These are phyloP conservation scores for Caenorhabditis sinica DNA, from an alignment of 2,888 invertebrate genomes.

Conservation along the genomic window DNA sequence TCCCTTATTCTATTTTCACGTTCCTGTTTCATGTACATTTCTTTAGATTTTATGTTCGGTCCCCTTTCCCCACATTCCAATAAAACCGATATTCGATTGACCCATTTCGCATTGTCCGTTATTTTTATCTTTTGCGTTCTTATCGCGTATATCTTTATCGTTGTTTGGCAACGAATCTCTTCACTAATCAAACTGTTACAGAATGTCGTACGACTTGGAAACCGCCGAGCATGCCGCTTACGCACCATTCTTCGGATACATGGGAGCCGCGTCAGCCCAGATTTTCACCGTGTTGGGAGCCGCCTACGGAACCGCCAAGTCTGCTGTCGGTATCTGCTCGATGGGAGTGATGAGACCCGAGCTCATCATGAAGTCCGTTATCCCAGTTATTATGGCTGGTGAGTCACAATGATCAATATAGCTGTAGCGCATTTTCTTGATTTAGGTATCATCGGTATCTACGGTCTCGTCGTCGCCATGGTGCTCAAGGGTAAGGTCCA, in stretches of 20 bases:
- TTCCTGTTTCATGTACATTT: slow-evolving; percentile 58
- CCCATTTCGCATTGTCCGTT: slow-evolving; percentile 2
- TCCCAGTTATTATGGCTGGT: slow-evolving; percentile 89
- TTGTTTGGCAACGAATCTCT: slow-evolving; percentile 33
- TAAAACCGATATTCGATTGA: slow-evolving; percentile 55
- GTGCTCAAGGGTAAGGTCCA: slow-evolving; percentile 88
- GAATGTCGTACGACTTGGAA: slow-evolving; percentile 78
- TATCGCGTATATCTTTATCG: slow-evolving; percentile 38
- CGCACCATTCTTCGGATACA: slow-evolving; percentile 82
- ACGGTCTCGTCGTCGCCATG: slow-evolving; percentile 98
- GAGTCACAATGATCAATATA: not conserved
- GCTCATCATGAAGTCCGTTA: slow-evolving; percentile 99
- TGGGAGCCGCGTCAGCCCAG: slow-evolving; percentile 82
- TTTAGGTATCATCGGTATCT: slow-evolving; percentile 89
- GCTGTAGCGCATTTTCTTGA: slow-evolving; percentile 86
- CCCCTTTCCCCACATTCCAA: slow-evolving; percentile 54
- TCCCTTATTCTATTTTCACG: not conserved
- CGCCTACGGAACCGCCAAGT: slow-evolving; percentile 92
- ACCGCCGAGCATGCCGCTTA: slow-evolving; percentile 80
- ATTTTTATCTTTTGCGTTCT: slow-evolving; percentile 37
- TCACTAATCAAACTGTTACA: slow-evolving; percentile 33
- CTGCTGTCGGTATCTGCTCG: slow-evolving; percentile 99
- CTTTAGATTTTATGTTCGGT: slow-evolving; percentile 34
- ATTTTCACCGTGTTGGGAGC: slow-evolving; percentile 83
- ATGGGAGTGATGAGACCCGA: slow-evolving; percentile 99